A percentile compares a stretch with the other conserved stretches of the same genome.
These are phyloP conservation scores for Nephila pilipes DNA, from an alignment of 1,140 invertebrate species.

Conservation along the genomic window DNA sequence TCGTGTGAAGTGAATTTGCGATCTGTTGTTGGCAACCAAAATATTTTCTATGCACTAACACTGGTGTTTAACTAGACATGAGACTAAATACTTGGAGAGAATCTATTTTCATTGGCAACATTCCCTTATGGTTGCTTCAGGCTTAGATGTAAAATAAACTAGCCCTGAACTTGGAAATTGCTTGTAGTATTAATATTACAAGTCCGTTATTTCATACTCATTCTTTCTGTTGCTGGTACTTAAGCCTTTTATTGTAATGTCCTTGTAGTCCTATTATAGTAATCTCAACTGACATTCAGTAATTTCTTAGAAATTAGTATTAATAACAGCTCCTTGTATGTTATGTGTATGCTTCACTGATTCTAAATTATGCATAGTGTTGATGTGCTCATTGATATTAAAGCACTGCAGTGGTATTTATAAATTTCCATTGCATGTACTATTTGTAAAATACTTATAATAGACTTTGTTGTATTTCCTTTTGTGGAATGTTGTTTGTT, in stretches of 20 bases:
- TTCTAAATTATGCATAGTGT: conserved; percentile 18
- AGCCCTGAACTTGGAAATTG: background rate
- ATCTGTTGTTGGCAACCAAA: conserved; percentile 58
- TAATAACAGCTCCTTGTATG: background rate
- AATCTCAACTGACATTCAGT: background rate
- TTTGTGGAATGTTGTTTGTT: conserved; percentile 70
- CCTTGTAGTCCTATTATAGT: background rate
- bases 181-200: background rate
- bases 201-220: conserved; percentile 21
- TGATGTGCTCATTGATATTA: conserved; percentile 42
- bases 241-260: conserved; percentile 39
- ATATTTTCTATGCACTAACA: conserved; percentile 54
- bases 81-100: conserved; percentile 22
- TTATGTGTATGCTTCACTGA: conserved; percentile 50
- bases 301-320: background rate
- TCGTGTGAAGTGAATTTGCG: conserved; percentile 48
- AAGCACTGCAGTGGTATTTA: conserved; percentile 59
- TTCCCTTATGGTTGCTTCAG: conserved; percentile 66
- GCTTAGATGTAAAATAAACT: conserved; percentile 27
- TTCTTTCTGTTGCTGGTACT: conserved; percentile 29
- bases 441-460: conserved; percentile 7
- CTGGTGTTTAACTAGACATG: conserved; percentile 57
- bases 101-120: conserved; percentile 75
- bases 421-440: conserved; percentile 55
- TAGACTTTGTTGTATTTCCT: conserved; percentile 47